Percentiles rank a stretch among this genome's conserved stretches.
These are phyloP conservation scores for Cryptoblepharus egeriae DNA, from an alignment of 2,797 vertebrate species.

Conservation along the genomic window DNA sequence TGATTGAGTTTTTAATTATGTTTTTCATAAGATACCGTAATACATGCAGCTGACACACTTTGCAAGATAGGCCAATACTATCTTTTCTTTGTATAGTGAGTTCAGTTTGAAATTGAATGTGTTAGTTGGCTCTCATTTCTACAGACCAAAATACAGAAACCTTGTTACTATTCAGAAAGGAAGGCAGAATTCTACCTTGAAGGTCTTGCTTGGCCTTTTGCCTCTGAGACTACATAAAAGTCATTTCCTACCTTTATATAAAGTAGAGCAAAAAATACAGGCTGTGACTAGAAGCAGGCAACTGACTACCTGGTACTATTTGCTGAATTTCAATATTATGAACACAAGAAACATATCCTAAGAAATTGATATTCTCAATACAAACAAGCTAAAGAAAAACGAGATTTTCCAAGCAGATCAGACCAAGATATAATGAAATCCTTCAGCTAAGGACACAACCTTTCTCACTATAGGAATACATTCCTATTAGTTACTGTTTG, in stretches of 20 bases:
- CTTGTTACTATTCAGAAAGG: too few relatives aligned
- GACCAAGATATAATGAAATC: background rate
- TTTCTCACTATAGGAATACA: background rate
- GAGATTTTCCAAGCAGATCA: background rate
- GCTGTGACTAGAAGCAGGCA: background rate
- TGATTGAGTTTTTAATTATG: constrained; percentile 19
- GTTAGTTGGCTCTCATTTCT: background rate
- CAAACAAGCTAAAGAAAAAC: background rate
- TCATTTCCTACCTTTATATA: background rate
- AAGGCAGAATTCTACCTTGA: background rate
- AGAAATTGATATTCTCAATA: background rate
- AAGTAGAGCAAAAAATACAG: background rate
- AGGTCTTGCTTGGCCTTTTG: background rate
- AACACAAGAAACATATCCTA: background rate
- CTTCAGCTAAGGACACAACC: background rate
- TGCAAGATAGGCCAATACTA: too few relatives aligned
- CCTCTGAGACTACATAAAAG: background rate
- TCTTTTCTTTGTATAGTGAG: background rate
- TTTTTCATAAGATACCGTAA: background rate
- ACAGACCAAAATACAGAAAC: background rate
- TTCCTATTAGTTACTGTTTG: background rate
- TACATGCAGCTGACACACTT: background rate
- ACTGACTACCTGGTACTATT: background rate
- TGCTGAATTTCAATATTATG: background rate
- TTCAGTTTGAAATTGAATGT: background rate